phyloP scores from a whole-genome alignment of 2,888 invertebrate species.

The Mechanitis messenoides region DNA sequence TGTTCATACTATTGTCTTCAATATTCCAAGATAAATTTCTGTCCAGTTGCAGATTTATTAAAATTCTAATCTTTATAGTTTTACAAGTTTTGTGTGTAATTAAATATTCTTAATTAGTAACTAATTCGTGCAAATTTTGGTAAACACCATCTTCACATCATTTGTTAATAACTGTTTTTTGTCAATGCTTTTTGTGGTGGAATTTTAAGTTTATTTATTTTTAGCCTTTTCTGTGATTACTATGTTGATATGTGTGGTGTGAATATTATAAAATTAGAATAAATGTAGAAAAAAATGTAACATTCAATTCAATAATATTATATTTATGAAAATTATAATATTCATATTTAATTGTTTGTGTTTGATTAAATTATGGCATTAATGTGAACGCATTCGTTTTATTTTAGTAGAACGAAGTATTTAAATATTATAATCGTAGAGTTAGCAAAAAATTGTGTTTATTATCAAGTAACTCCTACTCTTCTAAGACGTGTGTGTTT shows the following conservation, averaged over 20 bases:
- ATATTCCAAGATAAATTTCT: too few relatives aligned
- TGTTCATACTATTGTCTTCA: too few relatives aligned
- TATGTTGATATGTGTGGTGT: conserved; percentile 21
- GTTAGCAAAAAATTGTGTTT: neutral
- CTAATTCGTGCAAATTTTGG: neutral
- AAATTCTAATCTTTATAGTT: neutral
- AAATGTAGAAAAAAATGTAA: neutral
- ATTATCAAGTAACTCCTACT: neutral
- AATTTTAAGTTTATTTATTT: conserved; percentile 14
- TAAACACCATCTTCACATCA: neutral
- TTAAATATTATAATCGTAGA: neutral
- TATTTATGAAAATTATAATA: conserved; percentile 22
- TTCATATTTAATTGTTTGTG: conserved; percentile 23
- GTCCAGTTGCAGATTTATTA: too few relatives aligned
- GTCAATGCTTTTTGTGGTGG: conserved; percentile 23
- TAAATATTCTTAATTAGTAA: neutral
- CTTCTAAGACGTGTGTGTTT: neutral
- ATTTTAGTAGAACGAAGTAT: neutral
- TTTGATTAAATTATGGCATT: conserved; percentile 11
- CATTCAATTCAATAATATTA: neutral
- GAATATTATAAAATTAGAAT: conserved; percentile 23
- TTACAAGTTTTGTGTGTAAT: neutral
- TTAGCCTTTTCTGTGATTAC: conserved; percentile 21
- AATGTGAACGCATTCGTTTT: neutral
- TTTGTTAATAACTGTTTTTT: conserved; percentile 7